These are phyloP conservation scores for Conger conger DNA, from an alignment of 2,113 vertebrate species.

Conservation along the genomic window DNA sequence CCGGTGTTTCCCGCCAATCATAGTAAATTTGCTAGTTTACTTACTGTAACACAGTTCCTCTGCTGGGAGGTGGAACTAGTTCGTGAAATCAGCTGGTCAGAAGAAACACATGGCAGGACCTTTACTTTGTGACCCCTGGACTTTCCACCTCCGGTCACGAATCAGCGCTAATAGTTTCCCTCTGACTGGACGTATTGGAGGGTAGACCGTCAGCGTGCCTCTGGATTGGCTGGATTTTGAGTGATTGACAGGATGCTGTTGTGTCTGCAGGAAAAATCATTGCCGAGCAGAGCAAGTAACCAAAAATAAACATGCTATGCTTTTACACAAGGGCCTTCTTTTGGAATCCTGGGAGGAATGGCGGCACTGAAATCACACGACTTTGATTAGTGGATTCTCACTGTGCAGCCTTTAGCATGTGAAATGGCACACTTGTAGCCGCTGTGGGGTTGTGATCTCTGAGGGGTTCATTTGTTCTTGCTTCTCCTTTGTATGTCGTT, in stretches of 20 bases:
- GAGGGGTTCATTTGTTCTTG: not conserved
- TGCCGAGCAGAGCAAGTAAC: not conserved
- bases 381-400: not conserved
- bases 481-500: not conserved
- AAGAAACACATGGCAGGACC: too few relatives aligned
- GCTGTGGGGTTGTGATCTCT: not conserved
- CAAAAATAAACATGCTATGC: not conserved
- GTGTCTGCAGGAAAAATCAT: not conserved
- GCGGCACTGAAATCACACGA: not conserved
- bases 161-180: not conserved
- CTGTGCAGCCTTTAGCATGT: not conserved
- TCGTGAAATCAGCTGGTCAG: too few relatives aligned
- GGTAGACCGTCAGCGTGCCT: not conserved
- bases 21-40: too few relatives aligned
- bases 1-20: too few relatives aligned
- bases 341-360: not conserved
- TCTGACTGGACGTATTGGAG: not conserved
- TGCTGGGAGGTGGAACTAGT: too few relatives aligned
- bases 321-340: not conserved
- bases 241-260: not conserved
- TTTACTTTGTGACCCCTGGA: too few relatives aligned
- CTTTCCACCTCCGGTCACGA: too few relatives aligned
- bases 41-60: too few relatives aligned
- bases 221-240: not conserved
- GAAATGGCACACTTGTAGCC: not conserved